A percentile compares a stretch with the other conserved stretches of the same genome.
phyloP scores from a whole-genome alignment of 2,888 invertebrate species.

The Tipula helvola region DNA sequence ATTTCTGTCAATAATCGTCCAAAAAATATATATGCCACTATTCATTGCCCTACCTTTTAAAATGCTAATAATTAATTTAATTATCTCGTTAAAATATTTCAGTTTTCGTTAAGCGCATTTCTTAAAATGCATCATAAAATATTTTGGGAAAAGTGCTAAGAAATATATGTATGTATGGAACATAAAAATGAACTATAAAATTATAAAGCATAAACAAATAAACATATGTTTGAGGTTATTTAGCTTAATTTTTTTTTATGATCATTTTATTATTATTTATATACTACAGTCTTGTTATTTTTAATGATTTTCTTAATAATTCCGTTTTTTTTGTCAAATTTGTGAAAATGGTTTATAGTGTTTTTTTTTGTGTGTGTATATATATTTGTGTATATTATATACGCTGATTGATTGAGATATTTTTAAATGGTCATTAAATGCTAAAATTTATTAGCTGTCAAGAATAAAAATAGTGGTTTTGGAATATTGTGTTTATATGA shows the following conservation, averaged over 20 bases:
- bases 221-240: slow-evolving; percentile 4
- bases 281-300: neutral
- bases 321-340: neutral
- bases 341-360: neutral
- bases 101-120: neutral
- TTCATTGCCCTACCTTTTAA: neutral
- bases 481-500: neutral
- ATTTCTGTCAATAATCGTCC: neutral
- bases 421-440: neutral
- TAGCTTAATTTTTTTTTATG: neutral
- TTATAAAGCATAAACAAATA: slow-evolving; percentile 4
- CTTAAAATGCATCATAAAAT: neutral
- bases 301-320: neutral
- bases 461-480: neutral
- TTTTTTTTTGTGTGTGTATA: neutral
- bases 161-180: neutral
- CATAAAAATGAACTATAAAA: neutral
- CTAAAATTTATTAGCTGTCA: neutral
- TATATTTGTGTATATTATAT: neutral
- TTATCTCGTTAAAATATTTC: neutral
- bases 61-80: neutral
- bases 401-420: neutral
- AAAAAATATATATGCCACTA: neutral
- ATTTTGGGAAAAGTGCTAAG: neutral
- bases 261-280: neutral